Conservation (phyloP, 2,113 vertebrate species). For the Eupsittula cactorum region DNA sequence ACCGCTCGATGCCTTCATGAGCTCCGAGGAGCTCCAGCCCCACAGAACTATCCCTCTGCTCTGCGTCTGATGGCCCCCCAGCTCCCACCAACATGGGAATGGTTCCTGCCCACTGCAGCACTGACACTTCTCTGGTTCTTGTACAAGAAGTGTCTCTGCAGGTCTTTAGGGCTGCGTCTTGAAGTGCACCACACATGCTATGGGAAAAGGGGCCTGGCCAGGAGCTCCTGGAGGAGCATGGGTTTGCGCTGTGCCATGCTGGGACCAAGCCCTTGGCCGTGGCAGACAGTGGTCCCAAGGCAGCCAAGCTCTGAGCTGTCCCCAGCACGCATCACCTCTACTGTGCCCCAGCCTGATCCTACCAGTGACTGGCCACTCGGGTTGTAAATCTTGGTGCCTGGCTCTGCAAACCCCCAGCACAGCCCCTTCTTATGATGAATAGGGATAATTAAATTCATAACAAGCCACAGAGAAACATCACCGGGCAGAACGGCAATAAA, state of each 20-base stretch:
- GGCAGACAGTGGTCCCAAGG: neutral
- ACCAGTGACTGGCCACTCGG: rapidly evolving
- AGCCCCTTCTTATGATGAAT: neutral
- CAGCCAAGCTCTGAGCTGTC: rapidly evolving
- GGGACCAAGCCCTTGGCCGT: neutral
- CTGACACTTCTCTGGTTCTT: rapidly evolving
- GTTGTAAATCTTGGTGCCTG: neutral
- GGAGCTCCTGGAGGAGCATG: neutral
- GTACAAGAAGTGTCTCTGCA: neutral
- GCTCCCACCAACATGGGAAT: no score
- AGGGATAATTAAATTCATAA: neutral
- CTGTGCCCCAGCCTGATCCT: neutral
- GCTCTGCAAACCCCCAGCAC: neutral
- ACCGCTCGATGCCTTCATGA: rapidly evolving
- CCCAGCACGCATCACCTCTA: rapidly evolving
- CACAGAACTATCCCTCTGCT: neutral
- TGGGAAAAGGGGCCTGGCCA: neutral
- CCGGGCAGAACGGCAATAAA: neutral
- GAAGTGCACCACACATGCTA: neutral
- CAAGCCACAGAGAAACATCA: neutral
- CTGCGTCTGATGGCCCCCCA: no score
- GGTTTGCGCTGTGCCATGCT: neutral
- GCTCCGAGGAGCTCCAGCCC: no score
- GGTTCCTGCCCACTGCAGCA: neutral
- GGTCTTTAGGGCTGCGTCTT: neutral